Evolutionary conservation across 1,140 invertebrate genomes (phyloP).

Genomic region (Caerostris darwini): DNA sequence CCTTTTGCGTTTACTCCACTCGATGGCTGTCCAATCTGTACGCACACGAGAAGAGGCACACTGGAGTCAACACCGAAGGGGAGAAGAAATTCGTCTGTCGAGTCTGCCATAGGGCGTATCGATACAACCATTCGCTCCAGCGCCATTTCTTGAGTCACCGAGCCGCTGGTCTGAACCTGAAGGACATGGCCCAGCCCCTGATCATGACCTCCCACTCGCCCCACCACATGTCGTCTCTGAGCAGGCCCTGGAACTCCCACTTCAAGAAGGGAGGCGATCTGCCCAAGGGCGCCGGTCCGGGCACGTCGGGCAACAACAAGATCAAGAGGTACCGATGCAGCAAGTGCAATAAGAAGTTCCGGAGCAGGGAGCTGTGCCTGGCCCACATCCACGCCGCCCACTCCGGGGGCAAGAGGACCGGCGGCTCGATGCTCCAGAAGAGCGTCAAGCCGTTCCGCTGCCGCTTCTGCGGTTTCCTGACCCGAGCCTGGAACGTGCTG

Average conservation of each 20-base stretch:
- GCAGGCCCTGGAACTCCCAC: constrained; percentile 72
- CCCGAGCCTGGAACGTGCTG: constrained; percentile 85
- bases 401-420: constrained; percentile 72
- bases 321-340: constrained; percentile 82
- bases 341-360: constrained; percentile 83
- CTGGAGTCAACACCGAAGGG: constrained; percentile 81
- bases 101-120: constrained; percentile 81
- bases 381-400: constrained; percentile 82
- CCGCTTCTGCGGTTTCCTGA: constrained; percentile 87
- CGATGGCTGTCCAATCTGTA: constrained; percentile 93
- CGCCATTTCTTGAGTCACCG: constrained; percentile 80
- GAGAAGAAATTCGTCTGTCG: constrained; percentile 80
- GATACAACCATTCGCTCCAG: constrained; percentile 81
- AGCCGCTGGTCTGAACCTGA: constrained; percentile 71
- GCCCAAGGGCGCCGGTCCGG: constrained; percentile 20
- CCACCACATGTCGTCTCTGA: constrained; percentile 70
- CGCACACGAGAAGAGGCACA: constrained; percentile 93
- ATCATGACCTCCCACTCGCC: constrained; percentile 75
- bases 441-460: constrained; percentile 83
- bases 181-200: constrained; percentile 70
- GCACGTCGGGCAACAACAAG: constrained; percentile 18
- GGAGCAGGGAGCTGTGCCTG: constrained; percentile 81
- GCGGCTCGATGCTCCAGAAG: constrained; percentile 74
- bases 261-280: constrained; percentile 39
- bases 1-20: constrained; percentile 93